Evolutionary conservation across 2,888 invertebrate species (phyloP).

Genomic region (Stictocephala bisonia): DNA sequence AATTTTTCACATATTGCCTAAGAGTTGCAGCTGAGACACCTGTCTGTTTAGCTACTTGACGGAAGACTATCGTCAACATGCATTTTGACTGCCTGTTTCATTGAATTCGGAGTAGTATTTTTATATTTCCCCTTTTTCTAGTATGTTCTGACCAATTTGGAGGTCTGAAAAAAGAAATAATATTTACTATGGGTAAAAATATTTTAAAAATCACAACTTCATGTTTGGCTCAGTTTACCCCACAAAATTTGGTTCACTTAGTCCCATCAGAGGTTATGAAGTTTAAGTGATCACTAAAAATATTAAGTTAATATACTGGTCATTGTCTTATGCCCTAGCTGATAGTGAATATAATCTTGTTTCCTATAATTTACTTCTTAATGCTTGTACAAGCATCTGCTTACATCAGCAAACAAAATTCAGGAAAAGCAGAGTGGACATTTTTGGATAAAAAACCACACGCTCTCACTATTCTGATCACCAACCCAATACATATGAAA

Average conservation of each 20-base stretch:
- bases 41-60: background rate
- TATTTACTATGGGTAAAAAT: background rate
- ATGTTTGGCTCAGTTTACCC: background rate
- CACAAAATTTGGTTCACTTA: background rate
- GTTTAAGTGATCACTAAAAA: background rate
- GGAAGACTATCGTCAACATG: background rate
- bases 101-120: background rate
- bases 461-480: no score
- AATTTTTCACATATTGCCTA: background rate
- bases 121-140: background rate
- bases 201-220: background rate
- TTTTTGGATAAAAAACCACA: background rate
- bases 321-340: background rate
- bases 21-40: background rate
- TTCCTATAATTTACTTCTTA: background rate
- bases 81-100: background rate
- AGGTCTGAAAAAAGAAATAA: background rate
- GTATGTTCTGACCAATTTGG: background rate
- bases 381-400: background rate
- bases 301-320: background rate
- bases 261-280: background rate
- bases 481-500: no score
- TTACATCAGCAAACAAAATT: background rate
- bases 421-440: background rate
- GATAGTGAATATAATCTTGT: background rate